Conservation (phyloP, 2,113 vertebrate species). For the Sylvilagus bachmani region DNA sequence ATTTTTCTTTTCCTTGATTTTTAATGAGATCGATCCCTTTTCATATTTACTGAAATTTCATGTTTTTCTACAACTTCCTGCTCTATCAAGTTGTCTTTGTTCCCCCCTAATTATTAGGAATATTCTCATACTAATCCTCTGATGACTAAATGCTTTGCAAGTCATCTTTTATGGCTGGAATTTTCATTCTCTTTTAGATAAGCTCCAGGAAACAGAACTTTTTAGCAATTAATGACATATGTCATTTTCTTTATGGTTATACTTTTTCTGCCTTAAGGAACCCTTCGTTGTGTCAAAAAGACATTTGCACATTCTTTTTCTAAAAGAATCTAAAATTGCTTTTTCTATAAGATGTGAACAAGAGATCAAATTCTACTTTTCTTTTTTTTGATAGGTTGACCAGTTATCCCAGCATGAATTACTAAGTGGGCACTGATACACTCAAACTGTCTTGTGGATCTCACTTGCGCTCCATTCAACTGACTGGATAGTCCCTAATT, state of each 20-base stretch:
- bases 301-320: background rate
- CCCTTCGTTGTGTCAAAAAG: background rate
- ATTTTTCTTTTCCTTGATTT: background rate
- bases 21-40: background rate
- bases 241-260: background rate
- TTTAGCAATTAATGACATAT: background rate
- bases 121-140: background rate
- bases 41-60: background rate
- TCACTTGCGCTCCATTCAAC: background rate
- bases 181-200: background rate
- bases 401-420: background rate
- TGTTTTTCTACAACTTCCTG: slow-evolving; percentile 4
- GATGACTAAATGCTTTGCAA: background rate
- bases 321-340: background rate
- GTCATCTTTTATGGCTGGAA: background rate
- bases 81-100: background rate
- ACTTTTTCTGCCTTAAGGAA: background rate
- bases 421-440: background rate
- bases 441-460: background rate
- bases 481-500: background rate
- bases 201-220: background rate
- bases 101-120: background rate
- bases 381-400: background rate
- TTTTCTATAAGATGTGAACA: background rate
- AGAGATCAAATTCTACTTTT: background rate